A percentile compares a stretch with the other conserved stretches of the same genome.
These are phyloP conservation scores for Eupithecia vulgata DNA, from an alignment of 2,888 invertebrate species.

Conservation along the genomic window DNA sequence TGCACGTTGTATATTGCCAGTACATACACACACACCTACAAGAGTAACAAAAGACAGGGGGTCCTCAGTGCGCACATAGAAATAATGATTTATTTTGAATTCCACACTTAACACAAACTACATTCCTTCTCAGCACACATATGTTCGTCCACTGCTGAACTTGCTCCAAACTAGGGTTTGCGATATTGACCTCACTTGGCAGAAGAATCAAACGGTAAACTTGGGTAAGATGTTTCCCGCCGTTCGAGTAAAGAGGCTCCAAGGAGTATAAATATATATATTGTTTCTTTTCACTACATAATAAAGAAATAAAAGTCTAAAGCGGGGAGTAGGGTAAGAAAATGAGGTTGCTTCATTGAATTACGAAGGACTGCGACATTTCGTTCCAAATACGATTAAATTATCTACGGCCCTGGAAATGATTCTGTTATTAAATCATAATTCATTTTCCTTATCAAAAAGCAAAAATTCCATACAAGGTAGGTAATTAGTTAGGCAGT, in stretches of 20 bases:
- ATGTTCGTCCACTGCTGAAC: too few relatives aligned
- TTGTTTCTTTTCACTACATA: neutral
- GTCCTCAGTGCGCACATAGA: too few relatives aligned
- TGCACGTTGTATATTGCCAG: neutral
- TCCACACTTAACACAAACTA: too few relatives aligned
- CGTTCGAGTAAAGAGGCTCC: neutral
- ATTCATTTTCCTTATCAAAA: slow-evolving; percentile 24
- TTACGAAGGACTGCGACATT: slow-evolving; percentile 27
- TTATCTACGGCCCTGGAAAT: slow-evolving; percentile 24
- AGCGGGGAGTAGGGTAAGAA: neutral
- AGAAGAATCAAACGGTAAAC: too few relatives aligned
- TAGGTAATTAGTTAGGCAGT: too few relatives aligned
- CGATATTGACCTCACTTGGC: too few relatives aligned
- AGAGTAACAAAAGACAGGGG: too few relatives aligned
- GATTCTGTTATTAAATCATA: slow-evolving; percentile 29
- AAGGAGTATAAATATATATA: neutral
- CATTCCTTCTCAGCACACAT: too few relatives aligned
- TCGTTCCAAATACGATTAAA: slow-evolving; percentile 24
- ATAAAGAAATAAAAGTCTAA: neutral
- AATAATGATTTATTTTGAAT: neutral
- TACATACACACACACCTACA: too few relatives aligned
- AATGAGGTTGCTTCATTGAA: slow-evolving; percentile 21
- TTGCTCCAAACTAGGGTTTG: too few relatives aligned
- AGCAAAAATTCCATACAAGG: slow-evolving; percentile 12
- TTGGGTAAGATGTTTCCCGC: too few relatives aligned